These are phyloP conservation scores for Temnothorax ravouxi DNA, from an alignment of 2,888 invertebrate genomes.

Conservation along the genomic window DNA sequence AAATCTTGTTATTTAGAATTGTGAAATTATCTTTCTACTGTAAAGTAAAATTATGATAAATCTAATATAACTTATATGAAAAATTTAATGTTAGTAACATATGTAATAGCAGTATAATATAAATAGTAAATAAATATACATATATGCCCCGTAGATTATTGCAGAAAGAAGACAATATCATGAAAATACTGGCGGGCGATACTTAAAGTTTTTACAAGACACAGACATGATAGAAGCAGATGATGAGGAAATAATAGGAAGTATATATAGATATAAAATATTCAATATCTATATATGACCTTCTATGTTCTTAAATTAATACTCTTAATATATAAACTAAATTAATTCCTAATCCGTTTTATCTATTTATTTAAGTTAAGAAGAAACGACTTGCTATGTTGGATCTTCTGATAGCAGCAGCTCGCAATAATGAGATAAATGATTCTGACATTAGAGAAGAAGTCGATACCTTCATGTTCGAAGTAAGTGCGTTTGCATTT, in stretches of 20 bases:
- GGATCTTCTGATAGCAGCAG: conserved; percentile 80
- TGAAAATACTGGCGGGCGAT: background rate
- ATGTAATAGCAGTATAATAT: background rate
- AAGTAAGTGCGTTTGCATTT: conserved; percentile 62
- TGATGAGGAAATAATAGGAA: background rate
- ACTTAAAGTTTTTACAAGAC: conserved; percentile 6
- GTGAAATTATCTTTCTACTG: background rate
- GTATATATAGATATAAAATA: background rate
- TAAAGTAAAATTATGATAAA: conserved; percentile 1
- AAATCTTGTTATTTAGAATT: background rate
- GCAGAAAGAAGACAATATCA: conserved; percentile 26
- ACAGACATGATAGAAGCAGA: background rate
- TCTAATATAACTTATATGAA: background rate
- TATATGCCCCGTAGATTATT: conserved; percentile 6
- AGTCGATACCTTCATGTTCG: conserved; percentile 83
- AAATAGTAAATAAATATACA: background rate
- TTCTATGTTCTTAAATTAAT: background rate
- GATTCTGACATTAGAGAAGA: conserved; percentile 82
- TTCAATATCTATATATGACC: background rate
- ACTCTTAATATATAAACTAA: background rate
- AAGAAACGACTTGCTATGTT: conserved; percentile 80
- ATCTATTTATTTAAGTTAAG: conserved; percentile 34
- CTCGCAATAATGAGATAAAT: conserved; percentile 74
- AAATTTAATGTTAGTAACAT: background rate
- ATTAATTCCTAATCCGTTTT: background rate